Base-by-base conservation (phyloP, 2,888 invertebrate species). In the Caenorhabditis auriculariae region DNA sequence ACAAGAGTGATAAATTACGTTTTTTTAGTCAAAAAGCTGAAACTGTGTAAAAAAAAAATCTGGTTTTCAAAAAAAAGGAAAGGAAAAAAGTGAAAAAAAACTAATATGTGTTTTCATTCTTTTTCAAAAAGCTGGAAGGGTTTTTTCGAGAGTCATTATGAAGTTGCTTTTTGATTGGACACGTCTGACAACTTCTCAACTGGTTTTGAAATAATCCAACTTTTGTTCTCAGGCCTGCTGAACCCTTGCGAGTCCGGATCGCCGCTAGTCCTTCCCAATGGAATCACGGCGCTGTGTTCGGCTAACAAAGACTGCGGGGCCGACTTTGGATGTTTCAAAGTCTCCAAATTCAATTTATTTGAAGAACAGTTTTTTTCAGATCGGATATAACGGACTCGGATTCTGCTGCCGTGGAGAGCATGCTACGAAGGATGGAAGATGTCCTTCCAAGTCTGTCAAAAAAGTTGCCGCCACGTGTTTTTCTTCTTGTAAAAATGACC, bases 241-340 rank as follows among this genome's bases (percentile, higher is more conserved):
- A 89, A 89, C 59, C 88, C 88, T 1, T 89, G 89, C 68, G 87
- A 88, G 2, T 86, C 86, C 72, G 88, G 88, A 0, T 85, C 85
- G 62, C 89, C 89, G 0, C 66, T 72, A 63, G 63, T 68, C 24
- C 54, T 79, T 35, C 50, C 57, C 2, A 72, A 65, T 39, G 78
- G 79, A 24, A 76, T 80, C 9, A 80, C 80, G 21, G 79, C 78
- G 1, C 58, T 80, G 9, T 80, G 80, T 50, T 72, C 71, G 2
- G 55, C 48, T 32, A 45, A 67, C 19, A 69, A 69, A 32, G 77
- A 76, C 37, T 79, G 79, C 47, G 54, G 54, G 27, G 46, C 51
- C n/a, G 56, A 53, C 41, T 64, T 57, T 49, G 76, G 74, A 71
- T 78, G 78, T 32, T 60, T 54, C 23, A 59, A 60, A 23, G 52